phyloP scores from a whole-genome alignment of 2,113 vertebrate genomes.

The Pelecanoides urinatrix region DNA sequence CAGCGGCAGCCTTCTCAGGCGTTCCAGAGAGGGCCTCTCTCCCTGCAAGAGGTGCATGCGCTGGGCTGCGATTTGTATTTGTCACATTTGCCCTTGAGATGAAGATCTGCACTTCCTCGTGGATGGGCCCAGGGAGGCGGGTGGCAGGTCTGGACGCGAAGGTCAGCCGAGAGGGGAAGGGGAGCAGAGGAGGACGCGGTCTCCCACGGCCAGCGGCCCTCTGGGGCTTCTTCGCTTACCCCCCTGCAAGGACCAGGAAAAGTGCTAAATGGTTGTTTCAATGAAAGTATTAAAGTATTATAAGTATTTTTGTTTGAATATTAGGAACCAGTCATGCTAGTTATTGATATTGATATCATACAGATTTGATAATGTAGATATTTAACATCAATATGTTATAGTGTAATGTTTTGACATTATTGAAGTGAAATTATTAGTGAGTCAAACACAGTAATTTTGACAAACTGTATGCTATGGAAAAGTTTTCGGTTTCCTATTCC shows the following conservation, averaged over 20 bases:
- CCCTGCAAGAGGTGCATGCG: not conserved
- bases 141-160: not conserved
- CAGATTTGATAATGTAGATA: not conserved
- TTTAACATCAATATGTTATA: not conserved
- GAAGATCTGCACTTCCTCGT: not conserved
- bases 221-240: not conserved
- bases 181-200: not conserved
- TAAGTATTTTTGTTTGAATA: not conserved
- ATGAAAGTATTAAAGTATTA: not conserved
- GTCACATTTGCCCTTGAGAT: not conserved
- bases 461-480: not conserved
- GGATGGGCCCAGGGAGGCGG: not conserved
- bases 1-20: not conserved
- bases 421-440: not conserved
- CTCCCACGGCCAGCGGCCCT: not conserved
- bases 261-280: not conserved
- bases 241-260: not conserved
- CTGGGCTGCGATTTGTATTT: not conserved
- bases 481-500: not conserved
- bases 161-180: not conserved
- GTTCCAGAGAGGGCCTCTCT: not conserved
- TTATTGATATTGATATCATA: not conserved
- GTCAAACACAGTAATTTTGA: not conserved
- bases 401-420: not conserved
- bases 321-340: not conserved